Evolutionary conservation across 2,888 invertebrate species (phyloP).

Genomic region (Cryptocephalus moraei): DNA sequence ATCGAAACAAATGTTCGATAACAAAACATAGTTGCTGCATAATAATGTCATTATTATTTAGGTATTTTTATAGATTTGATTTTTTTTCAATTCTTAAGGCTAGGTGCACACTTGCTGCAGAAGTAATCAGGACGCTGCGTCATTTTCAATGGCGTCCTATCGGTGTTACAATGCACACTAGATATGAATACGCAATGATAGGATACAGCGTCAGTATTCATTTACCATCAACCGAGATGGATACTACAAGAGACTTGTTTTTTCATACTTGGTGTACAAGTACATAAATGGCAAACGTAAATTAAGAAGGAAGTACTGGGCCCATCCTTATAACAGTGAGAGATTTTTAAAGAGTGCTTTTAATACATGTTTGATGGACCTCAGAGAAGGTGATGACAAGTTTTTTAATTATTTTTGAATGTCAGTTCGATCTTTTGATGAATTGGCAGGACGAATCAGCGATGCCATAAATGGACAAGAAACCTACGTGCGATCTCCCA

Average conservation of each 20-base stretch:
- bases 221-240: not conserved
- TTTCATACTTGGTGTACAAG: constrained; percentile 1
- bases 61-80: too few species aligned
- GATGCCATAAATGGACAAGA: not conserved
- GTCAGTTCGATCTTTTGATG: constrained; percentile 1
- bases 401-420: not conserved
- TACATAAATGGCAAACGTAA: not conserved
- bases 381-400: not conserved
- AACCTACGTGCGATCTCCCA: not conserved
- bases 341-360: constrained; percentile 1
- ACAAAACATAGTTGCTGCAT: too few species aligned
- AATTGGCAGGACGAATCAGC: constrained; percentile 1
- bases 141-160: not conserved
- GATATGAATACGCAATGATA: too few species aligned
- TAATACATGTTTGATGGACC: not conserved
- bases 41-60: too few species aligned
- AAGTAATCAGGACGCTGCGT: too few species aligned
- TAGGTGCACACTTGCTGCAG: too few species aligned
- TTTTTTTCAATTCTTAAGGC: too few species aligned
- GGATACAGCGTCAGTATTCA: too few species aligned
- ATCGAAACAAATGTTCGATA: too few species aligned
- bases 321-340: not conserved
- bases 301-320: not conserved
- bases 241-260: not conserved
- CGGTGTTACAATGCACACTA: not conserved